Evolutionary conservation across 2,113 vertebrate species (phyloP), one percentile per base, ranked within the genome.

Genomic region (Heptranchias perlo): DNA sequence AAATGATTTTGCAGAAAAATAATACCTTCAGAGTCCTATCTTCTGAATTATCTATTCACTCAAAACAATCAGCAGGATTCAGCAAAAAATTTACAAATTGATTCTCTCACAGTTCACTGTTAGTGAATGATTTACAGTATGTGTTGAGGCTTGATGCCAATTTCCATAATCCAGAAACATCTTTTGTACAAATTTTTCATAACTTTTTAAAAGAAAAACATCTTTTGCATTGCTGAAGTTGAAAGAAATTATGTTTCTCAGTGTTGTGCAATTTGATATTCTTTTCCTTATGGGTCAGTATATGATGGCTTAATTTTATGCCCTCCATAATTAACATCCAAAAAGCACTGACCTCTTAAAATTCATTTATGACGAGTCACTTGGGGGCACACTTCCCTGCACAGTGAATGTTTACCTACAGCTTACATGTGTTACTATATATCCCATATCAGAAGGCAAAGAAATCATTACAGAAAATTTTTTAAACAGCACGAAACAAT

Each of bases 1-100:
- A 95, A 95, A 95, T 95, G 47, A 95, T 95, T 69, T 49, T 14
- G 47, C 64, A 95, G 23, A 65, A 94, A 95, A 69, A 94, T 65
- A 69, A 94, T 65, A 94, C 47, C 44, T 95, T 95, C 61, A 65
- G 35, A 69, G 65, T 69, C 94, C 64, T 95, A 95, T 95, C 94
- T 69, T 49, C 18, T 73, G 64, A 69, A 95, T 95, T 95, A 73
- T 95, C 94, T 69, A 52, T 69, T 95, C 94, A 95, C 44, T 95
- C 64, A 95, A n/a, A 95, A 31, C 23, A 58, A 91, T 69, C 64
- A 95, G 94, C 94, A 73, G 65, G 44, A 52, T 52, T 95, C 11
- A 95, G 28, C 65, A 95, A 69, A 95, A 64, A 23, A 82, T 7
- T 18, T 69, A 69, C 8, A 95, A 49, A 73, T 69, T 95, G 65